Percentiles rank a stretch among this genome's conserved stretches.
phyloP scores from a whole-genome alignment of 2,113 vertebrate species.

The Urocynchramus pylzowi region DNA sequence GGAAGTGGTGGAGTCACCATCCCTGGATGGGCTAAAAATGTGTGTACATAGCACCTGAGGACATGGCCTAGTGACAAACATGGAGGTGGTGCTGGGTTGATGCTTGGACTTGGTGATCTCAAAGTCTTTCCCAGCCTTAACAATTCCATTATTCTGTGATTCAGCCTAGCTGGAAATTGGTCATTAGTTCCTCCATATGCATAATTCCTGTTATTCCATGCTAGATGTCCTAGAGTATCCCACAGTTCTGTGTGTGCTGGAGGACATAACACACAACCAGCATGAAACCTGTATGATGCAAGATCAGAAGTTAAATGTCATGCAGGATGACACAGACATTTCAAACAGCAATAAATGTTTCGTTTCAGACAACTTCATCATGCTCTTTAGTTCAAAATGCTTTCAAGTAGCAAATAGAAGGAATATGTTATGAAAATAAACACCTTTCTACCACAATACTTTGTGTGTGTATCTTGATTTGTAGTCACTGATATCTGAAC shows the following conservation, averaged over 20 bases:
- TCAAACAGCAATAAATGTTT: neutral
- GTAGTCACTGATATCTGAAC: neutral
- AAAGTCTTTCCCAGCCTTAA: neutral
- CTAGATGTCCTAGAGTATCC: neutral
- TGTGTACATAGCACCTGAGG: neutral
- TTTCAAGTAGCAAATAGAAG: neutral
- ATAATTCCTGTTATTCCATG: neutral
- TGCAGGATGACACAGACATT: neutral
- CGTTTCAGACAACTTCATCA: neutral
- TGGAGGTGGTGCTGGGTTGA: neutral
- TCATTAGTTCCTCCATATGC: neutral
- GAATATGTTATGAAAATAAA: neutral
- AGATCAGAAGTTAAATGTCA: neutral
- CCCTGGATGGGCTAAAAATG: neutral
- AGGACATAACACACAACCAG: neutral
- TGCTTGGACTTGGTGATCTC: neutral
- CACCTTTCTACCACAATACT: neutral
- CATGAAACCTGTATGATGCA: neutral
- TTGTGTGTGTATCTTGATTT: neutral
- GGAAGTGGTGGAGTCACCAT: neutral
- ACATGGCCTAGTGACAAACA: neutral
- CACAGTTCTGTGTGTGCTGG: neutral
- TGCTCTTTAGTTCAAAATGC: neutral
- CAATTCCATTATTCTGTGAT: neutral
- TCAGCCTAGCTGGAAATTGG: neutral